Conservation (phyloP, 2,113 vertebrate genomes). For the Dicaeum eximium region DNA sequence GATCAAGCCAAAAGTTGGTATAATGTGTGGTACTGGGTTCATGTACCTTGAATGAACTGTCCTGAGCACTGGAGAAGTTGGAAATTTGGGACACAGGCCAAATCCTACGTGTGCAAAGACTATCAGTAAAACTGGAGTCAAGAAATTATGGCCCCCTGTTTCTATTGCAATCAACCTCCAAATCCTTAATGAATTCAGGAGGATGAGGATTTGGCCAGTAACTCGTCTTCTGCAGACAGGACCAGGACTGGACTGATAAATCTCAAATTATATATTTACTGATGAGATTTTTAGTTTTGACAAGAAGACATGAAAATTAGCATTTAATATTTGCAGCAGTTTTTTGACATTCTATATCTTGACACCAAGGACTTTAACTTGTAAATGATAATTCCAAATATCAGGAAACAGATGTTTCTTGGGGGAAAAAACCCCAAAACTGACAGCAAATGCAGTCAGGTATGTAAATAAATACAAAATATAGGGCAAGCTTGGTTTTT, state of each 20-base stretch:
- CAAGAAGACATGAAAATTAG: neutral
- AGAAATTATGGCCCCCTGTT: neutral
- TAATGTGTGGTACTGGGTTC: neutral
- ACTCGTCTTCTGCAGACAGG: neutral
- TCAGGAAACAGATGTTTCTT: constrained; percentile 27
- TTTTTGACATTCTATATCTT: neutral
- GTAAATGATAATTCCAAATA: neutral
- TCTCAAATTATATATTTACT: neutral
- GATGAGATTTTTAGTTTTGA: neutral
- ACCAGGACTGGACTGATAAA: neutral
- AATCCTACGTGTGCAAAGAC: neutral
- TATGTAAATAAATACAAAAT: neutral
- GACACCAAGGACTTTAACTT: neutral
- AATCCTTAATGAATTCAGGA: neutral
- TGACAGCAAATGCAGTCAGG: neutral
- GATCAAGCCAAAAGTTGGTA: neutral
- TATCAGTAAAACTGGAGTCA: neutral
- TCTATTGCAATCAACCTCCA: neutral
- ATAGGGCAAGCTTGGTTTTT: neutral
- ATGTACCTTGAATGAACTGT: neutral
- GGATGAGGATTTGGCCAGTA: neutral
- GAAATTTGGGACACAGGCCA: neutral
- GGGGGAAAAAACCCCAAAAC: accelerated
- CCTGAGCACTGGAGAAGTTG: neutral
- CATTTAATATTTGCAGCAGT: neutral